Percentiles rank a stretch among this genome's conserved stretches.
These are phyloP conservation scores for Camponotus vicinus DNA, from an alignment of 1,140 invertebrate genomes.

Conservation along the genomic window DNA sequence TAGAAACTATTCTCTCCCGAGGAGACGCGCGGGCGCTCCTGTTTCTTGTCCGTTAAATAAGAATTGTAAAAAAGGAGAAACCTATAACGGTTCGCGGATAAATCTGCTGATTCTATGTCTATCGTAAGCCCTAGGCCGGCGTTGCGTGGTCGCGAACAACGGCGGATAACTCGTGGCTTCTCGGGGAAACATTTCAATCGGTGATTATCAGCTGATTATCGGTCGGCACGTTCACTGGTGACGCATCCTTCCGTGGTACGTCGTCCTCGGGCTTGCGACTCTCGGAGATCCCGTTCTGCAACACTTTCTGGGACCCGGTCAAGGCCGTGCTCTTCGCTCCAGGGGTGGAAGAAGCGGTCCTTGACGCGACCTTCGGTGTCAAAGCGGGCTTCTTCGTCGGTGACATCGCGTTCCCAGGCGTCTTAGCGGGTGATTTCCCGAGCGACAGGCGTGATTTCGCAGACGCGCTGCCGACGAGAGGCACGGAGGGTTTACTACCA, in stretches of 20 bases:
- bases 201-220: constrained; percentile 83
- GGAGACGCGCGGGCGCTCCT: not conserved
- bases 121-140: constrained; percentile 19
- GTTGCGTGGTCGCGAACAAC: constrained; percentile 6
- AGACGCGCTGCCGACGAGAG: constrained; percentile 79
- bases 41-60: constrained; percentile 23
- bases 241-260: constrained; percentile 82
- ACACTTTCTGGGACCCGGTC: constrained; percentile 80
- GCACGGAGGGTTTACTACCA: constrained; percentile 73
- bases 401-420: constrained; percentile 41
- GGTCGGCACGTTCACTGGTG: constrained; percentile 78
- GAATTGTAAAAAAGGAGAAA: constrained; percentile 37
- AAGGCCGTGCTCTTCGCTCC: constrained; percentile 82
- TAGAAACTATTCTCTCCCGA: constrained; percentile 69
- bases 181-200: constrained; percentile 76
- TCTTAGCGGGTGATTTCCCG: constrained; percentile 58
- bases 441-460: constrained; percentile 24
- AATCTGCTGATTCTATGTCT: constrained; percentile 4
- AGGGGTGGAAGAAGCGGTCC: not conserved
- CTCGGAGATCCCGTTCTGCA: constrained; percentile 81
- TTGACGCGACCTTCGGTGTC: constrained; percentile 48
- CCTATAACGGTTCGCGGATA: constrained; percentile 11
- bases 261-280: constrained; percentile 78
- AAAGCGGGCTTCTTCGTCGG: constrained; percentile 74
- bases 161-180: constrained; percentile 4